phyloP scores from a whole-genome alignment of 2,797 vertebrate species.

The Gymnopithys bicolor region DNA sequence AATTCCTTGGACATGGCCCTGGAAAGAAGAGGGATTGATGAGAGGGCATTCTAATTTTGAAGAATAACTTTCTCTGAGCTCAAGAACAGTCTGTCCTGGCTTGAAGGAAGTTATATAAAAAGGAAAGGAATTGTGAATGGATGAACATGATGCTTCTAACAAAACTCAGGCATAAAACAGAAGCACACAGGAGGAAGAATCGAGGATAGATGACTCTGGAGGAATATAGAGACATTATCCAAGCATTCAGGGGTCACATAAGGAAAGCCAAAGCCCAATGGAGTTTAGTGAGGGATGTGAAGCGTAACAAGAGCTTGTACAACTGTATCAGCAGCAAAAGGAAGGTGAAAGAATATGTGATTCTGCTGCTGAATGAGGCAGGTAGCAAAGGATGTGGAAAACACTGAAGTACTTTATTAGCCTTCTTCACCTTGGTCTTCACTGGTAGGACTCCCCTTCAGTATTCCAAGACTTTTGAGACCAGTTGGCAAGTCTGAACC shows the following conservation, averaged over 20 bases:
- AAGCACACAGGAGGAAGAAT: not conserved
- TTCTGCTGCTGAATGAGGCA: not conserved
- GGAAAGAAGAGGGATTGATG: not conserved
- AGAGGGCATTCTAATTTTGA: not conserved
- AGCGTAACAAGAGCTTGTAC: not conserved
- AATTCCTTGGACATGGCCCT: not conserved
- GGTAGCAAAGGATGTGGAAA: not conserved
- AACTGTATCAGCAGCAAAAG: not conserved
- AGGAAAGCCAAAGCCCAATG: not conserved
- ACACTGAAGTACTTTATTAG: not conserved
- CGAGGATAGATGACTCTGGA: not conserved
- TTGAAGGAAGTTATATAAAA: not conserved
- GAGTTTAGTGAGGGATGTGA: not conserved
- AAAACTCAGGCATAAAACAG: not conserved
- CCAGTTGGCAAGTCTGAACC: not conserved
- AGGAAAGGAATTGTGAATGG: not conserved
- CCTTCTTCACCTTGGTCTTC: not conserved
- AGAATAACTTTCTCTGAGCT: not conserved
- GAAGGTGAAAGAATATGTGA: not conserved
- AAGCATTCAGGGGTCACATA: rapidly evolving
- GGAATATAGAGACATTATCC: not conserved
- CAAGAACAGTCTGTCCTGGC: not conserved
- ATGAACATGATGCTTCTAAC: not conserved
- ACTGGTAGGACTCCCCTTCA: not conserved
- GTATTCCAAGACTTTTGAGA: not conserved